Percentiles rank a stretch among this genome's conserved stretches.
Evolutionary conservation across 2,888 invertebrate genomes (phyloP).

Genomic region (Poecilobothrus nobilitatus): DNA sequence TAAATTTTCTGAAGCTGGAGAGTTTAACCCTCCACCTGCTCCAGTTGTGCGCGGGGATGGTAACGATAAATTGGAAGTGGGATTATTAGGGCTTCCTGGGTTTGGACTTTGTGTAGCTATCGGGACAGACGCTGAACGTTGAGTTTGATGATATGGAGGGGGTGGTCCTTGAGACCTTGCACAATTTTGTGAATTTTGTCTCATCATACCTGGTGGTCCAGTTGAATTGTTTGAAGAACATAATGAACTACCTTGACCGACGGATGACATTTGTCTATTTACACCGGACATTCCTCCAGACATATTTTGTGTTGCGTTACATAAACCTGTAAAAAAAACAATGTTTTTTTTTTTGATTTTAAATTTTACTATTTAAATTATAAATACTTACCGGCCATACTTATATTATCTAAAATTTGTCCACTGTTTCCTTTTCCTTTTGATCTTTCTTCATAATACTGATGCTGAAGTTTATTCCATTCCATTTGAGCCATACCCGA

Average conservation of each 20-base stretch:
- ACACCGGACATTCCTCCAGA: conserved; percentile 10
- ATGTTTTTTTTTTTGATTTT: neutral
- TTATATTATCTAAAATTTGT: conserved; percentile 19
- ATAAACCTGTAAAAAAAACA: neutral
- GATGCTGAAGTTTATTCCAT: conserved; percentile 85
- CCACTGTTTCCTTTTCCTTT: conserved; percentile 39
- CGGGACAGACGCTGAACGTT: conserved; percentile 63
- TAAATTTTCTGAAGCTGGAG: conserved; percentile 56
- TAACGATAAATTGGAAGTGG: conserved; percentile 59
- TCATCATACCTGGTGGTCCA: conserved; percentile 20
- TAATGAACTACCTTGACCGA: conserved; percentile 23
- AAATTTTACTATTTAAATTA: too few species aligned
- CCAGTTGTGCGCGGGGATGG: conserved; percentile 56
- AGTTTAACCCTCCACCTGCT: conserved; percentile 53
- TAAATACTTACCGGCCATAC: conserved; percentile 14
- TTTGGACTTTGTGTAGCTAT: conserved; percentile 66
- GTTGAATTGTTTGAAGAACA: conserved; percentile 11
- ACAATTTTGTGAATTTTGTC: conserved; percentile 24
- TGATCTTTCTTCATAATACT: conserved; percentile 63
- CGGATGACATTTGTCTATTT: conserved; percentile 21
- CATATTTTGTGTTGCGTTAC: conserved; percentile 18
- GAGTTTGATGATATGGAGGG: conserved; percentile 67
- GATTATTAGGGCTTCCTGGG: conserved; percentile 63
- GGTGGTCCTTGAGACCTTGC: conserved; percentile 63
- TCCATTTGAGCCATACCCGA: conserved; percentile 60